Evolutionary conservation across 1,140 invertebrate genomes (phyloP), one percentile per base, ranked within the genome.

Genomic region (Drosophila trapezifrons): DNA sequence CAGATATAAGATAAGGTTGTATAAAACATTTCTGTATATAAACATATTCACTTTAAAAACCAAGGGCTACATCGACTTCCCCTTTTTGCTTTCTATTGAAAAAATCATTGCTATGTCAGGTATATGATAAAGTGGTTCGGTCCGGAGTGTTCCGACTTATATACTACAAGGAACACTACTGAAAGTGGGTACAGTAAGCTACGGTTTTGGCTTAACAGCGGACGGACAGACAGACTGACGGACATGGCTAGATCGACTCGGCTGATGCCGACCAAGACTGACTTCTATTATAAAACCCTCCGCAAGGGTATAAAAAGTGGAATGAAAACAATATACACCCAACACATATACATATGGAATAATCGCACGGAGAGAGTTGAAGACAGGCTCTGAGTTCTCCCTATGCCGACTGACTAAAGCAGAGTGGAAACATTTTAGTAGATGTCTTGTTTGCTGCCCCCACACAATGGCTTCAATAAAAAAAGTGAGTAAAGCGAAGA

Each of bases 391-490:
- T 12, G 35, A 32, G 18, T 27, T 35, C 27, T 32, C 17, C 27
- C 20, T 27, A 40, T 59, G 54, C 58, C 27, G 42, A 32, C 29
- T 38, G 32, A 29, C 49, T 37, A 32, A 10, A 20, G 27, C 18
- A 25, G 62, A 69, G 35, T 47, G 25, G 35, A 37, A 54, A 43
- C 42, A 72, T 72, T 72, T 74, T 52, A 46, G 56, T 35, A 57
- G 27, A 42, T 43, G 46, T 49, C 37, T 75, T 52, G 57, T 60
- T 59, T 46, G 9, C 51, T 43, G 42, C 51, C 43, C 15, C 51
- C 13, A 38, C 35, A 66, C 52, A 79, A 79, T 72, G 49, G 54
- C 76, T 63, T 84, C 71, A 80, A 76, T 85, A 85, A 80, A 85
- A 85, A 74, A 45, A 74, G 59, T 66, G 67, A 80, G 60, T 78